Conservation (phyloP, 2,797 vertebrate species). For the Sebastes umbrosus region DNA sequence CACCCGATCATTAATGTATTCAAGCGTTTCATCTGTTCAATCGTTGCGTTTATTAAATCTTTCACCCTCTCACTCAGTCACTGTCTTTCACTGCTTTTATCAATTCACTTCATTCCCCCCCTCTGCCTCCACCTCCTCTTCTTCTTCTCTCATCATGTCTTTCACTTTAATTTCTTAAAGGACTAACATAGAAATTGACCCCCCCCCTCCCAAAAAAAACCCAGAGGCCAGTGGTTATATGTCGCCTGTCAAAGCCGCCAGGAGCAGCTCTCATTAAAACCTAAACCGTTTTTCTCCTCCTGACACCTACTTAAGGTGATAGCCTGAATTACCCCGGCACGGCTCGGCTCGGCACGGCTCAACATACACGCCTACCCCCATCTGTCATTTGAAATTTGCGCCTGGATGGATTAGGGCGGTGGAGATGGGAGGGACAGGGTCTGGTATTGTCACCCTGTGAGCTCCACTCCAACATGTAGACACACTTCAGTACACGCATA, state of each 20-base stretch:
- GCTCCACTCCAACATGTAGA: slow-evolving; percentile 10
- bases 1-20: not conserved
- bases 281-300: slow-evolving; percentile 64
- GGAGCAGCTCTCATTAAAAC: slow-evolving; percentile 71
- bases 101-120: slow-evolving; percentile 1
- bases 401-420: slow-evolving; percentile 52
- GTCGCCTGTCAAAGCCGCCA: slow-evolving; percentile 58
- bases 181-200: slow-evolving; percentile 37
- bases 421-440: slow-evolving; percentile 4
- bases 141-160: slow-evolving; percentile 5
- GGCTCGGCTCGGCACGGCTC: slow-evolving; percentile 3
- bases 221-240: slow-evolving; percentile 44
- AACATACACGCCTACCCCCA: slow-evolving; percentile 33
- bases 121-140: slow-evolving; percentile 8
- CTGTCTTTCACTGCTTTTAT: not conserved
- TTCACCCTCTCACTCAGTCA: not conserved
- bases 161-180: slow-evolving; percentile 72
- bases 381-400: slow-evolving; percentile 70
- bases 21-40: not conserved
- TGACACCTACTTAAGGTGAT: slow-evolving; percentile 78
- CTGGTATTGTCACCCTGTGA: slow-evolving; percentile 15
- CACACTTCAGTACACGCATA: not conserved
- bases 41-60: not conserved
- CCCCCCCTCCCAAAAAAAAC: not conserved
- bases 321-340: slow-evolving; percentile 58